Percentiles rank a stretch among this genome's conserved stretches.
phyloP scores from a whole-genome alignment of 2,797 vertebrate species.

The Adrianichthys oophorus region DNA sequence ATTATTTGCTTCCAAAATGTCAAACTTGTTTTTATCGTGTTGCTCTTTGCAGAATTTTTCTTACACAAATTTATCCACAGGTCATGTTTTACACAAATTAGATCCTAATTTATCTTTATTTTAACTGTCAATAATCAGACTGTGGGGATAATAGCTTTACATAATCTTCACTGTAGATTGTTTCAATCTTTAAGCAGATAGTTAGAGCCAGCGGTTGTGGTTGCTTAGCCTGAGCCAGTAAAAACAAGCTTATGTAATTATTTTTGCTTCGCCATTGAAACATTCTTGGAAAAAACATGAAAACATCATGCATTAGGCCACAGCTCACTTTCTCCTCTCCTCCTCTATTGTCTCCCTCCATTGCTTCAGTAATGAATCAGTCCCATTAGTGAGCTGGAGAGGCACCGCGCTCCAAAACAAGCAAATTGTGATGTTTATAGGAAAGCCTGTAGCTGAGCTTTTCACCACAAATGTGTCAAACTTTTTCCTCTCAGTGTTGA shows the following conservation, averaged over 20 bases:
- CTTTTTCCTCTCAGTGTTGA: constrained; percentile 8
- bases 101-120: too few species aligned
- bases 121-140: too few species aligned
- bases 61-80: too few species aligned
- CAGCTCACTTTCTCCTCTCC: constrained; percentile 12
- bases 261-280: constrained; percentile 22
- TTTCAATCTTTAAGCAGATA: neutral
- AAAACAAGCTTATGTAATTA: constrained; percentile 12
- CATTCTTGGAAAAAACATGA: constrained; percentile 7
- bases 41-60: too few species aligned
- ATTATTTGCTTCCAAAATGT: constrained; percentile 36
- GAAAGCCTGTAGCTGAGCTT: constrained; percentile 24
- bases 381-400: constrained; percentile 46
- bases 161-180: neutral
- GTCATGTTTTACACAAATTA: too few species aligned
- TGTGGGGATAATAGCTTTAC: too few species aligned
- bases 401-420: constrained; percentile 49
- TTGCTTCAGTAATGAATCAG: constrained; percentile 45
- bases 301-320: constrained; percentile 3
- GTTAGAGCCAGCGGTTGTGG: neutral
- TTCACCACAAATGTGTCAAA: constrained; percentile 34
- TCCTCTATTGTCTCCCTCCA: constrained; percentile 10
- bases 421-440: constrained; percentile 33
- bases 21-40: neutral
- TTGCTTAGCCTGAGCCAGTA: neutral